phyloP scores from a whole-genome alignment of 2,888 invertebrate species.

The Temnothorax rugatulus region DNA sequence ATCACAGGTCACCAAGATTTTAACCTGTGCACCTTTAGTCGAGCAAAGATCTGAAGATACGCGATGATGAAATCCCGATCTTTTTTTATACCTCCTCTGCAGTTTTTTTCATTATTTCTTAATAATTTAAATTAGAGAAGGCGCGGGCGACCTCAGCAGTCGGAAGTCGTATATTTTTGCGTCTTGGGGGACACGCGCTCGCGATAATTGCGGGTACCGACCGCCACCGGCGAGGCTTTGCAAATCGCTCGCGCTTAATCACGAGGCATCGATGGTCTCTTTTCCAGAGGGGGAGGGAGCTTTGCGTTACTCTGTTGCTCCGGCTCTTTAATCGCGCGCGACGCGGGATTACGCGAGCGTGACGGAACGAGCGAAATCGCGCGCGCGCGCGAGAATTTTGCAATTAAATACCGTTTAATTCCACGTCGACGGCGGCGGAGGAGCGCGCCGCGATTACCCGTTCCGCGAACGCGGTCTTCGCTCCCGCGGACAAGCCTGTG shows the following conservation, averaged over 20 bases:
- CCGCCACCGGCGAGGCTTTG: not conserved
- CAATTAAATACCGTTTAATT: slow-evolving; percentile 55
- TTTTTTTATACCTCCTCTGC: not conserved
- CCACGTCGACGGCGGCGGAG: not conserved
- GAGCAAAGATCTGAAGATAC: not conserved
- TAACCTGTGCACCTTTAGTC: not conserved
- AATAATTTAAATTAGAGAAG: not conserved
- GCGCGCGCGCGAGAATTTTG: slow-evolving; percentile 31
- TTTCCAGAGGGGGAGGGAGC: not conserved
- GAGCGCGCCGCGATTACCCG: slow-evolving; percentile 13
- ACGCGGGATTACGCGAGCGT: slow-evolving; percentile 8
- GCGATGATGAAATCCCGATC: too few relatives aligned
- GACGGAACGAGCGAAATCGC: not conserved
- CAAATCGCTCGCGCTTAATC: slow-evolving; percentile 12
- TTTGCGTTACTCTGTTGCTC: slow-evolving; percentile 2
- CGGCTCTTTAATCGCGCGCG: not conserved
- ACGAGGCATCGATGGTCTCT: not conserved
- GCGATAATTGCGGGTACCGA: not conserved
- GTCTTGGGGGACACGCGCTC: not conserved
- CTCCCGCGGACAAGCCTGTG: slow-evolving; percentile 9
- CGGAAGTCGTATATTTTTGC: not conserved
- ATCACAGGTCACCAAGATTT: not conserved
- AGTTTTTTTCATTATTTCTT: not conserved
- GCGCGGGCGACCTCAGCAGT: not conserved
- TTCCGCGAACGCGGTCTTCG: slow-evolving; percentile 13